Percentiles rank a stretch among this genome's conserved stretches.
phyloP scores from a whole-genome alignment of 2,113 vertebrate genomes.

The Hoplias malabaricus region DNA sequence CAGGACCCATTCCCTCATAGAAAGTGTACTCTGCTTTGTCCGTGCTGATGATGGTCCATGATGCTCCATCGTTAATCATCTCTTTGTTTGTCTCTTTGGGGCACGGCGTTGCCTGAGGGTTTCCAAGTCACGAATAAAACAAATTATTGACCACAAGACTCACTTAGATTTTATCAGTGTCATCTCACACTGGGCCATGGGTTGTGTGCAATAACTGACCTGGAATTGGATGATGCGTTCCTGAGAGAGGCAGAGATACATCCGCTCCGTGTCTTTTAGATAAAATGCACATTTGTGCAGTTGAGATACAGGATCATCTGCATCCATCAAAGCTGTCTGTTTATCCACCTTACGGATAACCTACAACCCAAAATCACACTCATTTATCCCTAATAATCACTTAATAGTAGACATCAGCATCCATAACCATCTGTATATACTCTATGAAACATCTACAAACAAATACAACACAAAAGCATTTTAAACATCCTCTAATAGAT shows the following conservation, averaged over 20 bases:
- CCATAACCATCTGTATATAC: too few species aligned
- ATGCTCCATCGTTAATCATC: slow-evolving; percentile 95
- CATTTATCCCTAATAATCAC: background rate
- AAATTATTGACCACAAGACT: too few species aligned
- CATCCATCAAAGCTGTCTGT: slow-evolving; percentile 90
- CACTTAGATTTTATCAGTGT: too few species aligned
- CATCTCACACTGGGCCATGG: too few species aligned
- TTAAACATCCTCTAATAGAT: too few species aligned
- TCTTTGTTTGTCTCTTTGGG: slow-evolving; percentile 97
- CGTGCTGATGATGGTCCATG: slow-evolving; percentile 99
- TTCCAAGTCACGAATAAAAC: background rate
- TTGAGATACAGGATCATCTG: slow-evolving; percentile 96
- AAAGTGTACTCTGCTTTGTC: slow-evolving; percentile 98
- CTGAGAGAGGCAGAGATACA: slow-evolving; percentile 98
- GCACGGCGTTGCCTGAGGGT: slow-evolving; percentile 85
- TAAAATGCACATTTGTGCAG: slow-evolving; percentile 98
- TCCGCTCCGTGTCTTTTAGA: slow-evolving; percentile 96
- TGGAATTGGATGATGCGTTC: slow-evolving; percentile 98
- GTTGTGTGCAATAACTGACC: slow-evolving; percentile 72
- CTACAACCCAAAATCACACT: slow-evolving; percentile 62
- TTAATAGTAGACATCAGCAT: background rate
- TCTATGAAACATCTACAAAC: too few species aligned
- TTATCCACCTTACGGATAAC: slow-evolving; percentile 98
- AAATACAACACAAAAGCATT: too few species aligned
- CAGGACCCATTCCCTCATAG: slow-evolving; percentile 96